These are phyloP conservation scores for Dinoponera quadriceps DNA, from an alignment of 1,140 invertebrate genomes.

Conservation along the genomic window DNA sequence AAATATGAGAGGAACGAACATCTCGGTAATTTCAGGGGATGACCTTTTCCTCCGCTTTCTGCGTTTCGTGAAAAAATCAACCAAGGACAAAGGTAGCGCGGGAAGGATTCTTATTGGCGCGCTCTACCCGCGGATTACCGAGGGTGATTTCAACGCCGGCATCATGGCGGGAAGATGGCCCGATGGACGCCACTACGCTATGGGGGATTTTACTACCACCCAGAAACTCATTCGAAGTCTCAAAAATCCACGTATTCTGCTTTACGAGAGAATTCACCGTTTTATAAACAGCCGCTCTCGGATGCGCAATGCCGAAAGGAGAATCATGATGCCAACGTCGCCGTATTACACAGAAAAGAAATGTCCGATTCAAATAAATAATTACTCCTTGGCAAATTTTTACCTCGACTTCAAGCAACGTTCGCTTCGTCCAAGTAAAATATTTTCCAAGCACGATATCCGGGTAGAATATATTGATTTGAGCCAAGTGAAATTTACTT, in stretches of 20 bases:
- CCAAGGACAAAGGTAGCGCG: conserved; percentile 67
- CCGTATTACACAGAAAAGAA: too few species aligned
- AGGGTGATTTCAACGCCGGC: conserved; percentile 73
- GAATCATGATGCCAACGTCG: too few species aligned
- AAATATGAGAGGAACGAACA: conserved; percentile 11
- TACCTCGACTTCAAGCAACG: too few species aligned
- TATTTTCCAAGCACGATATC: too few species aligned
- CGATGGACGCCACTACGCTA: conserved; percentile 33
- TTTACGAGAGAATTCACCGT: neutral
- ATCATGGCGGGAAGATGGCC: conserved; percentile 67
- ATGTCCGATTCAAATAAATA: too few species aligned
- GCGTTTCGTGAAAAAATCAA: conserved; percentile 33
- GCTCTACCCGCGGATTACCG: conserved; percentile 62
- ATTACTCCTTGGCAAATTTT: too few species aligned
- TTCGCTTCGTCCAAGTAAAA: too few species aligned
- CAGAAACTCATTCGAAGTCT: conserved; percentile 3
- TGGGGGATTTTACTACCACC: conserved; percentile 6
- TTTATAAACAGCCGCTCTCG: neutral
- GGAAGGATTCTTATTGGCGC: conserved; percentile 74
- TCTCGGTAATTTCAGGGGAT: conserved; percentile 32
- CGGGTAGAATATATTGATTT: too few species aligned
- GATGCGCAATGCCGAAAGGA: neutral
- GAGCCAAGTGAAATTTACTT: too few species aligned
- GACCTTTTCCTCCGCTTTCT: conserved; percentile 1
- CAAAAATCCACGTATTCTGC: conserved; percentile 8